These are phyloP conservation scores for Bedellia somnulentella DNA, from an alignment of 2,888 invertebrate species.

Conservation along the genomic window DNA sequence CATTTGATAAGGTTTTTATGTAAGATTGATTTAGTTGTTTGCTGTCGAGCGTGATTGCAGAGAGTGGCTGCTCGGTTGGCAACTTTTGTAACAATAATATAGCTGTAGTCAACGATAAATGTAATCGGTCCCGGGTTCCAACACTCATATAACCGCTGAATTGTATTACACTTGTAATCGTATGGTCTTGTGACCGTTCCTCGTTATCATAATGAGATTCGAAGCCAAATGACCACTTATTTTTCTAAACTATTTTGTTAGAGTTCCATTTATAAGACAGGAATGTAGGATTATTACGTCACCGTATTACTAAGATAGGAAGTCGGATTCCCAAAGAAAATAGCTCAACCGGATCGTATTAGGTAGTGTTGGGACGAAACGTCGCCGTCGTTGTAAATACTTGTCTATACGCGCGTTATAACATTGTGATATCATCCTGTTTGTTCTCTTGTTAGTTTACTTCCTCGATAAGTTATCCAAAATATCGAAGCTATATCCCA, in stretches of 20 bases:
- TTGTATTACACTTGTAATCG: no score
- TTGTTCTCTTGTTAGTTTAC: no score
- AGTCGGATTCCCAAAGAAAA: constrained; percentile 54
- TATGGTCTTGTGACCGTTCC: constrained; percentile 57
- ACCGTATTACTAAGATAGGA: constrained; percentile 38
- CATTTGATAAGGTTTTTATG: constrained; percentile 4
- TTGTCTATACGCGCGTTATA: constrained; percentile 3
- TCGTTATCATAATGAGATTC: constrained; percentile 47
- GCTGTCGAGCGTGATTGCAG: no score
- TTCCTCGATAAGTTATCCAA: no score
- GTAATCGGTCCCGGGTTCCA: no score
- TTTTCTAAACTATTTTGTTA: constrained; percentile 59
- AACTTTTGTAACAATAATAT: no score
- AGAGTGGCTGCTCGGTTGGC: no score
- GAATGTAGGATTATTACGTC: constrained; percentile 51
- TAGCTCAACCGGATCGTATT: constrained; percentile 51
- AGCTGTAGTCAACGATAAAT: no score
- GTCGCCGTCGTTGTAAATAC: constrained; percentile 17
- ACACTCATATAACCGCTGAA: no score
- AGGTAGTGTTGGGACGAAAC: constrained; percentile 32
- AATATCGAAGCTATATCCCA: no score
- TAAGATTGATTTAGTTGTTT: no score
- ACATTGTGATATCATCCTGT: constrained; percentile 6
- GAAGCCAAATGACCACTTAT: constrained; percentile 59
- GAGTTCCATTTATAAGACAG: constrained; percentile 47